phyloP scores from a whole-genome alignment of 2,888 invertebrate species.

The Neoscelio sp. region DNA sequence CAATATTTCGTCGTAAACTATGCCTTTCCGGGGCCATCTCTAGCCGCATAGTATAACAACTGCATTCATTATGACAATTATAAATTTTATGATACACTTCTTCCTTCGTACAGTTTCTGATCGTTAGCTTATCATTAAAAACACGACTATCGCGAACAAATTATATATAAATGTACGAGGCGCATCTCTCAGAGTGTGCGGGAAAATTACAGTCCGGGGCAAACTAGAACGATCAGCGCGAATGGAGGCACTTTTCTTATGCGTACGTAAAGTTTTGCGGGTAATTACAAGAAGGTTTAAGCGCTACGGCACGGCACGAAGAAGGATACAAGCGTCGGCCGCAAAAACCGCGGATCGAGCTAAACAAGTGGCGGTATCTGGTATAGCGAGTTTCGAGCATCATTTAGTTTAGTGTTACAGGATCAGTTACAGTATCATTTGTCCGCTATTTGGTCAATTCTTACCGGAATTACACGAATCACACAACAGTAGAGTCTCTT shows the following conservation, averaged over 20 bases:
- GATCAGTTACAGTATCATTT: constrained; percentile 16
- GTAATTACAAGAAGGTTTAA: constrained; percentile 45
- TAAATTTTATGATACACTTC: constrained; percentile 44
- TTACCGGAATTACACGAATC: constrained; percentile 16
- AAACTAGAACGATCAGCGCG: constrained; percentile 50
- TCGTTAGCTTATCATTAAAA: constrained; percentile 63
- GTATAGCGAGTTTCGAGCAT: background rate
- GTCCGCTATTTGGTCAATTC: constrained; percentile 6
- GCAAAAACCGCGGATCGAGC: constrained; percentile 37
- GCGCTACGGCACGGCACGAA: constrained; percentile 3
- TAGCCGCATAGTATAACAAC: too few species aligned
- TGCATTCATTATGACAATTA: constrained; percentile 55
- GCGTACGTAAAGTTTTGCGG: constrained; percentile 41
- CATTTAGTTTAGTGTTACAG: constrained; percentile 18
- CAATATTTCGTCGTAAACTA: constrained; percentile 23
- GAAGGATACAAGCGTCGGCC: constrained; percentile 18
- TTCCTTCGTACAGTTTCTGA: constrained; percentile 28
- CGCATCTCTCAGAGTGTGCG: constrained; percentile 13
- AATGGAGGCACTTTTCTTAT: constrained; percentile 38
- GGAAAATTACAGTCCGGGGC: constrained; percentile 56
- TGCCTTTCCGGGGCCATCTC: constrained; percentile 21
- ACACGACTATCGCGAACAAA: constrained; percentile 58
- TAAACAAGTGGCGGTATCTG: constrained; percentile 10
- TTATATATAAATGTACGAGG: constrained; percentile 51
- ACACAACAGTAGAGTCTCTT: constrained; percentile 11